Evolutionary conservation across 2,888 invertebrate genomes (phyloP).

Genomic region (Cerceris rybyensis): DNA sequence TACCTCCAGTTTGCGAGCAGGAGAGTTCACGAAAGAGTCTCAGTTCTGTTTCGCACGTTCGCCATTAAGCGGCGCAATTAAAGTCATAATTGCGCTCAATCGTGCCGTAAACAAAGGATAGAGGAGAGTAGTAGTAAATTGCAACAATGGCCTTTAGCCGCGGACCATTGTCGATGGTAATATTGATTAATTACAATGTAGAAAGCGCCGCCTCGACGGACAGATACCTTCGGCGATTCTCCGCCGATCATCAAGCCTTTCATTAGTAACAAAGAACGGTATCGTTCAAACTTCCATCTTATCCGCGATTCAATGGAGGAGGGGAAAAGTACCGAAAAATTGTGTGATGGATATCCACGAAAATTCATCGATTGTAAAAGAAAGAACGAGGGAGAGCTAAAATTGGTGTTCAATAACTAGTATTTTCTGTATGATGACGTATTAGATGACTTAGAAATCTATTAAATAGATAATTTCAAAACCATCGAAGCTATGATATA

Average conservation of each 20-base stretch:
- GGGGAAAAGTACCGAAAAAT: neutral
- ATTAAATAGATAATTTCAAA: too few species aligned
- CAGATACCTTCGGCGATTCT: constrained; percentile 66
- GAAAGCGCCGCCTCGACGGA: constrained; percentile 59
- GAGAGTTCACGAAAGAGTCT: neutral
- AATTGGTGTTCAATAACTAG: too few species aligned
- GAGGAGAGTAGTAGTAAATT: constrained; percentile 69
- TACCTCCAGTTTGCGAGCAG: constrained; percentile 14
- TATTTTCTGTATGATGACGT: too few species aligned
- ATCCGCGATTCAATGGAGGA: neutral
- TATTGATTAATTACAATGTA: constrained; percentile 79
- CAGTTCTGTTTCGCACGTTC: neutral
- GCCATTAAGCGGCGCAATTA: constrained; percentile 67
- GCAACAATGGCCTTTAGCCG: constrained; percentile 71
- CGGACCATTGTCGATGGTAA: constrained; percentile 78
- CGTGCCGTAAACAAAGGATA: constrained; percentile 59
- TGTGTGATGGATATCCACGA: too few species aligned
- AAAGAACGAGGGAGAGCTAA: too few species aligned
- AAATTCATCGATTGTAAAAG: too few species aligned
- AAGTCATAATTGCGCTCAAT: constrained; percentile 73
- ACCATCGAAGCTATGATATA: too few species aligned
- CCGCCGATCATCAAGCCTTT: constrained; percentile 69
- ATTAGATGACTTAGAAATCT: too few species aligned
- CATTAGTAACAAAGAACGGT: constrained; percentile 54
- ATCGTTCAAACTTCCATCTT: constrained; percentile 15